Conservation (phyloP, 2,113 vertebrate genomes). For the Pavo muticus region DNA sequence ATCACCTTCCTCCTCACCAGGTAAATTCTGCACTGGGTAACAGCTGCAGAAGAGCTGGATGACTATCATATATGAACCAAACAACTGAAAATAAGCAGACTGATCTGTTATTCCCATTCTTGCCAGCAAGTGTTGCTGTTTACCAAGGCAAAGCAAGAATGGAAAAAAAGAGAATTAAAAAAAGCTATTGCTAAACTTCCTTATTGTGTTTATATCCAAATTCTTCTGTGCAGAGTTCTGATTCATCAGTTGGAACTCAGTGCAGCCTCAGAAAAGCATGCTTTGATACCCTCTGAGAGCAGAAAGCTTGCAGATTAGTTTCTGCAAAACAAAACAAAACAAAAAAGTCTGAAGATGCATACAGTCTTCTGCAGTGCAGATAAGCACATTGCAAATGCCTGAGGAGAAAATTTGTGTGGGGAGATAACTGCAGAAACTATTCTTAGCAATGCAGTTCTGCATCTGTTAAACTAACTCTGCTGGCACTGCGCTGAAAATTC, state of each 20-base stretch:
- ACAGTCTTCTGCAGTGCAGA: slow-evolving; percentile 42
- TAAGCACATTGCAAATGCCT: slow-evolving; percentile 59
- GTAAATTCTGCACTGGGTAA: background rate
- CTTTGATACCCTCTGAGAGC: background rate
- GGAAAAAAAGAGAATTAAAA: background rate
- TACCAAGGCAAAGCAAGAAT: slow-evolving; percentile 46
- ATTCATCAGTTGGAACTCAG: background rate
- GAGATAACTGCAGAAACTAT: slow-evolving; percentile 67
- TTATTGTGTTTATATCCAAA: slow-evolving; percentile 24
- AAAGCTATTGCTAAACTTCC: background rate
- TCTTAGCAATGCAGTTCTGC: slow-evolving; percentile 63
- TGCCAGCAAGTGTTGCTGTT: slow-evolving; percentile 83
- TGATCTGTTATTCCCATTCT: slow-evolving; percentile 74
- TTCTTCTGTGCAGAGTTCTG: background rate
- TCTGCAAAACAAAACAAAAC: background rate
- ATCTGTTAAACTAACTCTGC: slow-evolving; percentile 63
- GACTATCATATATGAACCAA: background rate
- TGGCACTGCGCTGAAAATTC: slow-evolving; percentile 38
- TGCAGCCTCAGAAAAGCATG: background rate
- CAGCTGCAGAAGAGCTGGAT: background rate
- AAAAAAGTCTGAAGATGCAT: background rate
- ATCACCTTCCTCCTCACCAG: background rate
- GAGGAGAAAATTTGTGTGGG: slow-evolving; percentile 58
- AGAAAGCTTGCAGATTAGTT: background rate
- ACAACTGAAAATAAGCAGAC: background rate